Evolutionary conservation across 1,140 invertebrate genomes (phyloP).

Genomic region (Rhopalosiphum padi): DNA sequence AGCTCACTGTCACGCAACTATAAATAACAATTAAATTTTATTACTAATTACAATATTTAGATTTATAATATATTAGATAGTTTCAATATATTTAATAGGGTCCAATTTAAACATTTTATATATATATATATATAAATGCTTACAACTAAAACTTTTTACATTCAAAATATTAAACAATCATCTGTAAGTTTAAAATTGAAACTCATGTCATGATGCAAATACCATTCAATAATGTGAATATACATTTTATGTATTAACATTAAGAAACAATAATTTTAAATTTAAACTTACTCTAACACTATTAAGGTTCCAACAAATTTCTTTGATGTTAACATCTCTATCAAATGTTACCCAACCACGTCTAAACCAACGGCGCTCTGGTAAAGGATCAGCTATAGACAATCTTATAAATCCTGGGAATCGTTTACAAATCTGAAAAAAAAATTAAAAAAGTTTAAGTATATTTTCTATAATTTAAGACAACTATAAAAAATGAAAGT

Average conservation of each 20-base stretch:
- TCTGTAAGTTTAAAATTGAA: neutral
- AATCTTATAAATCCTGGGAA: slow-evolving; percentile 96
- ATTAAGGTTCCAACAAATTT: slow-evolving; percentile 99
- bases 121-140: neutral
- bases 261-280: neutral
- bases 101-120: neutral
- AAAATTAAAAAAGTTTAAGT: neutral
- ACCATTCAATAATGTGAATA: neutral
- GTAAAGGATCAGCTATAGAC: slow-evolving; percentile 94
- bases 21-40: slow-evolving; percentile 57
- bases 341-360: slow-evolving; percentile 99
- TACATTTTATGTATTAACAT: neutral
- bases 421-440: slow-evolving; percentile 84
- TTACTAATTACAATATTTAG: neutral
- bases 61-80: neutral
- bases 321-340: slow-evolving; percentile 96
- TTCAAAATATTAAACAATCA: neutral
- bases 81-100: neutral
- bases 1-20: slow-evolving; percentile 90
- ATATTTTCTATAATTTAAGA: neutral
- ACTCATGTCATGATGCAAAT: neutral
- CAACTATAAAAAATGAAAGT: neutral
- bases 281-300: slow-evolving; percentile 79
- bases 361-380: slow-evolving; percentile 93
- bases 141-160: neutral